Conservation (phyloP, 2,888 invertebrate genomes). For the Shargacucullia verbasci region DNA sequence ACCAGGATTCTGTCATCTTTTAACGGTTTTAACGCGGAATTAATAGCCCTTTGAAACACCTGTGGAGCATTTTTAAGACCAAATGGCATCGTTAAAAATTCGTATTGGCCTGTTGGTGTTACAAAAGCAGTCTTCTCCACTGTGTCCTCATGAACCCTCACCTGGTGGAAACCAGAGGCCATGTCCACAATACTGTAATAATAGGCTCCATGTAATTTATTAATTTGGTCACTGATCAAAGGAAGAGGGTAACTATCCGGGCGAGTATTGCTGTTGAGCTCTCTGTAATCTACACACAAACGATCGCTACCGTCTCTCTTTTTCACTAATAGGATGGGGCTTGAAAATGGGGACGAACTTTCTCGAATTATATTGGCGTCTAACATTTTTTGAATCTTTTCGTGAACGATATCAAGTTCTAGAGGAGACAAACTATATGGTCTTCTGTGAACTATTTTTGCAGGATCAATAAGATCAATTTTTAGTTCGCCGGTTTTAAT, state of each 20-base stretch:
- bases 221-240: slow-evolving; percentile 12
- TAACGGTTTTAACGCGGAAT: neutral
- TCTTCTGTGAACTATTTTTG: slow-evolving; percentile 33
- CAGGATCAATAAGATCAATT: slow-evolving; percentile 44
- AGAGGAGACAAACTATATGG: slow-evolving; percentile 46
- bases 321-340: slow-evolving; percentile 51
- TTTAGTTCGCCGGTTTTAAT: slow-evolving; percentile 37
- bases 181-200: slow-evolving; percentile 8
- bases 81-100: slow-evolving; percentile 5
- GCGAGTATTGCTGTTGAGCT: slow-evolving; percentile 53
- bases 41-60: slow-evolving; percentile 2
- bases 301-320: slow-evolving; percentile 18
- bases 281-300: slow-evolving; percentile 31
- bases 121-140: slow-evolving; percentile 1
- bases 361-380: slow-evolving; percentile 54
- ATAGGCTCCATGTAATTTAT: neutral
- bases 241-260: slow-evolving; percentile 47
- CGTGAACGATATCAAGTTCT: slow-evolving; percentile 45
- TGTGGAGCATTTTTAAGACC: slow-evolving; percentile 1
- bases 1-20: neutral
- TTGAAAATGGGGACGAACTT: slow-evolving; percentile 57
- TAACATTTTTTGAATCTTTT: slow-evolving; percentile 47
- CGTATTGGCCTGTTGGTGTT: neutral
- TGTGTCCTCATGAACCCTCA: neutral
- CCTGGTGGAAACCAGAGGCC: slow-evolving; percentile 11